Evolutionary conservation across 2,797 vertebrate species (phyloP), one percentile per base, ranked within the genome.

Genomic region (Oryzias dopingdopingensis): DNA sequence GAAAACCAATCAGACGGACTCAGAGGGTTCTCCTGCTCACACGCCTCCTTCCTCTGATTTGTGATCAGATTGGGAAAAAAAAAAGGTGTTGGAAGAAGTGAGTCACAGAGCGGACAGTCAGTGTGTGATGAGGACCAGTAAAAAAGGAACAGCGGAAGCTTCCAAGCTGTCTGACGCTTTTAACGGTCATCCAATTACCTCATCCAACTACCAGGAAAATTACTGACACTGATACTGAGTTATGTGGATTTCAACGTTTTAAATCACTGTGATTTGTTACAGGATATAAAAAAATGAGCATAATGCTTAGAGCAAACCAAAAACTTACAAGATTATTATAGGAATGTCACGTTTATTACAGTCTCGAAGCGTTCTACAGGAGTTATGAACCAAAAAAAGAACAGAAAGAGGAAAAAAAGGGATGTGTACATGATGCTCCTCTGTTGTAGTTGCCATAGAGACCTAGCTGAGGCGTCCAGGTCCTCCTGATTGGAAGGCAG

Each of bases 361-460:
- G 24, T 32, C 48, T 6, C 0, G n/a, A 2, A 16, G 20, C 16
- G 20, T 12, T 17, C 2, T n/a, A 15, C 41, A 42, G 41, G 3
- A 22, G 20, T 22, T 22, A 45, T 17, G 43, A 13, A 50, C 6
- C 17, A 23, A 40, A 55, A 55, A 64, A 69, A 4, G 49, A 43
- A 1, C 5, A 46, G 61, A 48, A 32, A 12, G 42, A 20, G 37
- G 46, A 53, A 47, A 18, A 41, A 49, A 13, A 26, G 59, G 70
- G 49, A 53, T 77, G 70, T 77, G 77, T 73, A 80, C 68, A 67
- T n/a, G 48, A 70, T 59, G 61, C 59, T 52, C 57, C 69, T 50
- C 72, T 70, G 76, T 42, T 74, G 69, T 56, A 81, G 90, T 91
- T 88, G 65, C 86, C 66, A 90, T 92, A 84, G 78, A 50, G 55